Evolutionary conservation across 1,140 invertebrate species (phyloP), one percentile per base, ranked within the genome.

Genomic region (Drosophila tsacasi): DNA sequence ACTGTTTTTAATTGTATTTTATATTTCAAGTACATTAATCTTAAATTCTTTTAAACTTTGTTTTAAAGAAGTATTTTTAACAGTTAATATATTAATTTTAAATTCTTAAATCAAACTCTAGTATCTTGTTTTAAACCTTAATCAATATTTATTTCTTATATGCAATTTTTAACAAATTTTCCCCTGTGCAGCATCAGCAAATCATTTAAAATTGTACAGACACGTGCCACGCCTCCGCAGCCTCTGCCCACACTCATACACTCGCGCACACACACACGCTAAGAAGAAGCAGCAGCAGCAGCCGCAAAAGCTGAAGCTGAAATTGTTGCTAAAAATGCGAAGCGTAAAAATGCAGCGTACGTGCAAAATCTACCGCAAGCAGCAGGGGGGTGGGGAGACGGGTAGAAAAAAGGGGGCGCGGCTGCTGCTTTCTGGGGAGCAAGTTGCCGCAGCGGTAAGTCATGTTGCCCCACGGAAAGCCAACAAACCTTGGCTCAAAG

Each of bases 321-420:
- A 81, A 79, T 78, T 86, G 74, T 85, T 81, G 75, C 82, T 75
- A 65, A 86, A 82, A 82, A 86, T 66, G 78, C 61, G 54, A 42
- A 75, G 79, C 78, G 79, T 59, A 73, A 84, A 89, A 90, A 73
- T 85, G 81, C 84, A 89, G 60, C 79, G 85, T 90, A 89, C 85
- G 85, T 89, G 85, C 83, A 89, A 89, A 73, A 89, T 90, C 81
- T 76, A 90, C 85, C 85, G 42, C 85, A 90, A 85, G 85, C 67
- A 74, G 68, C 23, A 25, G 17, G 66, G 76, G 61, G 25, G 25
- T 9, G 12, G 10, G 9, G 46, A 7, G 47, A 6, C 0, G 12
- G 8, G 27, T 19, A 10, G 37, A 10, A 25, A 21, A 32, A 27
- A 13, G 12, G 13, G 27, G 25, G 37, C n/a, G 27, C 25, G 40